A percentile compares a stretch with the other conserved stretches of the same genome.
These are phyloP conservation scores for Gouania willdenowi DNA, from an alignment of 2,797 vertebrate genomes.

Conservation along the genomic window DNA sequence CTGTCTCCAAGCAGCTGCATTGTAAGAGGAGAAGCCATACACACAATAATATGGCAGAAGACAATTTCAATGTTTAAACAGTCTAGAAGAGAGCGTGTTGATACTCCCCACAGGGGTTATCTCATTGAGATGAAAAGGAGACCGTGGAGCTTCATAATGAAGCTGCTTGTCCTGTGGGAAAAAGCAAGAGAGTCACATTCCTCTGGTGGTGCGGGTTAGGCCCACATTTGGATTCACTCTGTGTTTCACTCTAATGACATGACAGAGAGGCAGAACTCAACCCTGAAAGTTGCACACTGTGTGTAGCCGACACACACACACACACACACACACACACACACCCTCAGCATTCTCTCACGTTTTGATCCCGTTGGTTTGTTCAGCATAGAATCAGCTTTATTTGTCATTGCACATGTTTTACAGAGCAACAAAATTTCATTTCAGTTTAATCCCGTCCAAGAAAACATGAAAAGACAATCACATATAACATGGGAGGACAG, in stretches of 20 bases:
- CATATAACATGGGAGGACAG: no score
- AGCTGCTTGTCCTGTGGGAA: constrained; percentile 65
- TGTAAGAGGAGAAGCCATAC: constrained; percentile 11
- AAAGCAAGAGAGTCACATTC: constrained; percentile 42
- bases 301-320: not conserved
- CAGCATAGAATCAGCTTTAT: no score
- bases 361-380: no score
- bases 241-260: constrained; percentile 43
- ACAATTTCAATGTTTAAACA: constrained; percentile 68
- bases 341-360: no score
- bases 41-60: constrained; percentile 56
- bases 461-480: no score
- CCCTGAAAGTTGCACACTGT: constrained; percentile 17
- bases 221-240: constrained; percentile 50
- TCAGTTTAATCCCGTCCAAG: no score
- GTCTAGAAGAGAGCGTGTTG: constrained; percentile 55
- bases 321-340: constrained; percentile 3
- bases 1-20: constrained; percentile 58
- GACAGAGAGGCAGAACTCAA: constrained; percentile 38
- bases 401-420: no score
- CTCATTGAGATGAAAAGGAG: constrained; percentile 58
- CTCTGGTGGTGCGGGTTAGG: constrained; percentile 49
- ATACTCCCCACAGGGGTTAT: constrained; percentile 67
- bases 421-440: no score
- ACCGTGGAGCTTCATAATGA: constrained; percentile 65